phyloP scores from a whole-genome alignment of 2,797 vertebrate genomes.

The Smutsia temminckii region DNA sequence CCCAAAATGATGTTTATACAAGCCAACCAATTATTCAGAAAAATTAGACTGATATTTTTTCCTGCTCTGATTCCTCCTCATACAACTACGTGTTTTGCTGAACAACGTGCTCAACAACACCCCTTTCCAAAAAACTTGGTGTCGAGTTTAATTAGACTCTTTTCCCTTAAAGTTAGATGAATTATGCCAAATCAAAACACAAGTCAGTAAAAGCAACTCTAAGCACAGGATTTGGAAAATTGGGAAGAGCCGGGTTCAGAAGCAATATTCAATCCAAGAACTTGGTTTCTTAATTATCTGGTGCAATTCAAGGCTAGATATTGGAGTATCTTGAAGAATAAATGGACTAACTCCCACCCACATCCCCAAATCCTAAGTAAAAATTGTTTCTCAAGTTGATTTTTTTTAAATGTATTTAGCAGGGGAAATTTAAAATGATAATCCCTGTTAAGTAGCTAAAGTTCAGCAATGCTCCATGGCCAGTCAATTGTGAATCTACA shows the following conservation, averaged over 20 bases:
- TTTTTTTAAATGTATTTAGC: conserved; percentile 41
- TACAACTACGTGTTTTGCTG: background rate
- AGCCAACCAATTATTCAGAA: background rate
- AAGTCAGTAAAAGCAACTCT: background rate
- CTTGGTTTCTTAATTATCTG: background rate
- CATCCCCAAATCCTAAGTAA: background rate
- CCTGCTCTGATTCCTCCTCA: background rate
- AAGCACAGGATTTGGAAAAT: background rate
- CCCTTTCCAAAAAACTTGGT: background rate
- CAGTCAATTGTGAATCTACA: conserved; percentile 41
- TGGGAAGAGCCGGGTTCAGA: background rate
- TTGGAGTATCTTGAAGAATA: background rate
- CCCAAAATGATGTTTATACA: background rate
- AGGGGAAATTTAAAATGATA: conserved; percentile 47
- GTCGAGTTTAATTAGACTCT: background rate
- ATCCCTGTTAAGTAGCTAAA: background rate
- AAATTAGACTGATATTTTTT: background rate
- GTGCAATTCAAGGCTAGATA: background rate
- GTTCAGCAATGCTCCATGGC: background rate
- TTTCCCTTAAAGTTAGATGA: background rate
- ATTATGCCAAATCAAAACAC: background rate
- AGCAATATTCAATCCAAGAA: background rate
- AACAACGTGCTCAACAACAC: background rate
- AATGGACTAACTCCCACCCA: background rate
- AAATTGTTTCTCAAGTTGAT: background rate